These are phyloP conservation scores for Thunnus thynnus DNA, from an alignment of 2,113 vertebrate genomes.

Conservation along the genomic window DNA sequence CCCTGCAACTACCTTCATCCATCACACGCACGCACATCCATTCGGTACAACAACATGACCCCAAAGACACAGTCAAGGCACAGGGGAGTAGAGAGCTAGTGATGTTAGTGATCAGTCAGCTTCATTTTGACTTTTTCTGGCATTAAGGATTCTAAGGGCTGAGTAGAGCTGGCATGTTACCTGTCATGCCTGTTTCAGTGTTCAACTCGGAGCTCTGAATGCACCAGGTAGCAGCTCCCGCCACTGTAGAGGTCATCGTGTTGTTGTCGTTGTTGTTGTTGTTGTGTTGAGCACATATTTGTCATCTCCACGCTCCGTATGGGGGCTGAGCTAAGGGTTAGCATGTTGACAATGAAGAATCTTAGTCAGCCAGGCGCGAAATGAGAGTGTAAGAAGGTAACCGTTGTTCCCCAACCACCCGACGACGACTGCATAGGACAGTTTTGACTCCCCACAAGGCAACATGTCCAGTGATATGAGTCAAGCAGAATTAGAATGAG, in stretches of 20 bases:
- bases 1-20: slow-evolving; percentile 54
- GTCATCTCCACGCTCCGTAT: slow-evolving; percentile 42
- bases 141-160: slow-evolving; percentile 46
- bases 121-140: slow-evolving; percentile 47
- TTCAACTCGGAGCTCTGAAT: slow-evolving; percentile 42
- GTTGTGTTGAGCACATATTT: slow-evolving; percentile 40
- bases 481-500: slow-evolving; percentile 69
- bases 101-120: slow-evolving; percentile 58
- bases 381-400: slow-evolving; percentile 73
- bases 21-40: slow-evolving; percentile 43
- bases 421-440: neutral
- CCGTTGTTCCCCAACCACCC: slow-evolving; percentile 55
- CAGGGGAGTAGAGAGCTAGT: slow-evolving; percentile 20
- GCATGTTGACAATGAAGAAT: slow-evolving; percentile 80
- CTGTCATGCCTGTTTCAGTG: slow-evolving; percentile 40
- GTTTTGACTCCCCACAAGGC: slow-evolving; percentile 41
- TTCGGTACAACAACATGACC: slow-evolving; percentile 49
- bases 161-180: slow-evolving; percentile 37
- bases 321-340: slow-evolving; percentile 58
- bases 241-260: slow-evolving; percentile 43
- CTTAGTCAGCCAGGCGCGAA: slow-evolving; percentile 73
- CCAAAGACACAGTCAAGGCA: slow-evolving; percentile 29
- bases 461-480: slow-evolving; percentile 52
- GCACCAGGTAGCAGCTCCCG: slow-evolving; percentile 8
- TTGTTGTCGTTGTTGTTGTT: slow-evolving; percentile 6